phyloP scores from a whole-genome alignment of 2,113 vertebrate genomes.

The Heteronetta atricapilla region DNA sequence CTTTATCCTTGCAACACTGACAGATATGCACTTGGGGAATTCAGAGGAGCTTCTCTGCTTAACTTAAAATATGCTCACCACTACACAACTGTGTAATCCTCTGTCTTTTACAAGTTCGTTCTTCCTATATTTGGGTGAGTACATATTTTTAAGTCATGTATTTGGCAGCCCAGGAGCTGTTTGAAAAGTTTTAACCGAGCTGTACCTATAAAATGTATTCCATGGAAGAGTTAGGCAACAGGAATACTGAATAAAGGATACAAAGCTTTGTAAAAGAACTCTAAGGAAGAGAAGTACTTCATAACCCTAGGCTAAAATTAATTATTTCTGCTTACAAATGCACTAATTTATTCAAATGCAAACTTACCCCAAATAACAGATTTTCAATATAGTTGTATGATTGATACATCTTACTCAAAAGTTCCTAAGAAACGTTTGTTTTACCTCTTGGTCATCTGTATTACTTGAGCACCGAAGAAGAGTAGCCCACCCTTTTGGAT shows the following conservation, averaged over 20 bases:
- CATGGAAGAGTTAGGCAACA: not conserved
- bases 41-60: not conserved
- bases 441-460: constrained; percentile 97
- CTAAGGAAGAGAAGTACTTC: fast-evolving
- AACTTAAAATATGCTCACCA: not conserved
- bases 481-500: constrained; percentile 97
- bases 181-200: not conserved
- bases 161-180: not conserved
- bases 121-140: not conserved
- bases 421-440: not conserved
- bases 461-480: constrained; percentile 97
- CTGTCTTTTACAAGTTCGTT: not conserved
- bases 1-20: not conserved
- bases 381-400: not conserved
- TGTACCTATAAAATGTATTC: not conserved
- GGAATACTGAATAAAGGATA: not conserved
- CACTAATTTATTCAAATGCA: not conserved
- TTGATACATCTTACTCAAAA: not conserved
- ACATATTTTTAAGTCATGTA: not conserved
- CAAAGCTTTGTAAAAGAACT: not conserved
- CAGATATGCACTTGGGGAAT: not conserved
- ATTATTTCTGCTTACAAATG: not conserved
- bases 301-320: not conserved
- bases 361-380: not conserved
- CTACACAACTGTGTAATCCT: not conserved